Conservation (phyloP, 2,113 vertebrate genomes). For the Megaceryle maxima region DNA sequence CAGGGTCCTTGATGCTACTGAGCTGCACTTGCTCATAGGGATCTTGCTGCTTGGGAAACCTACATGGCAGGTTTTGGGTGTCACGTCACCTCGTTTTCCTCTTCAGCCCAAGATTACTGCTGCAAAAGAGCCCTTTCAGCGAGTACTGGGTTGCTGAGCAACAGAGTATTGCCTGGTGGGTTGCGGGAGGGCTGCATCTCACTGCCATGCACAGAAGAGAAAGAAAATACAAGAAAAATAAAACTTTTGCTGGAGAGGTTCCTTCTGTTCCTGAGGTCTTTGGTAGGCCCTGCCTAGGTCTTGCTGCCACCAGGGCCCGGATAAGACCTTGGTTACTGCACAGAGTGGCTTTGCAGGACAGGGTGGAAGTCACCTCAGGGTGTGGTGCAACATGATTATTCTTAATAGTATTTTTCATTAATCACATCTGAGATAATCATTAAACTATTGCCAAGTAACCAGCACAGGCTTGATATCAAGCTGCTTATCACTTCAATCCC, state of each 20-base stretch:
- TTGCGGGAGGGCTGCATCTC: background rate
- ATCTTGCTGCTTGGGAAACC: background rate
- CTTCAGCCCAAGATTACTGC: background rate
- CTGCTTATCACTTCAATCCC: constrained; percentile 8
- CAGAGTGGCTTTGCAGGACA: background rate
- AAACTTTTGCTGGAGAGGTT: constrained; percentile 18
- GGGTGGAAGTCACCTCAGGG: constrained; percentile 30
- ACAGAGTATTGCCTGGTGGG: background rate
- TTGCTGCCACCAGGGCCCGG: background rate
- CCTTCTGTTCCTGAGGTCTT: background rate
- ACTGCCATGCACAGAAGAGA: background rate
- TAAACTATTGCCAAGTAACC: background rate
- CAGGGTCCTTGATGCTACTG: background rate
- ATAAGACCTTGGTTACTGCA: constrained; percentile 22
- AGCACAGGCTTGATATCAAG: background rate
- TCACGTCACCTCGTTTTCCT: background rate
- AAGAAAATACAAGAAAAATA: constrained; percentile 9
- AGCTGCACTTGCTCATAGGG: background rate
- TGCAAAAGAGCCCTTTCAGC: constrained; percentile 20
- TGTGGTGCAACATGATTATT: constrained; percentile 5
- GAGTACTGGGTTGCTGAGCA: constrained; percentile 27
- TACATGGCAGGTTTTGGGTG: background rate
- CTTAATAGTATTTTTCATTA: constrained; percentile 24
- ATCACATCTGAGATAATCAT: constrained; percentile 8
- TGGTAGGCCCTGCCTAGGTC: background rate